phyloP scores from a whole-genome alignment of 2,797 vertebrate species.

The Lateolabrax maculatus region DNA sequence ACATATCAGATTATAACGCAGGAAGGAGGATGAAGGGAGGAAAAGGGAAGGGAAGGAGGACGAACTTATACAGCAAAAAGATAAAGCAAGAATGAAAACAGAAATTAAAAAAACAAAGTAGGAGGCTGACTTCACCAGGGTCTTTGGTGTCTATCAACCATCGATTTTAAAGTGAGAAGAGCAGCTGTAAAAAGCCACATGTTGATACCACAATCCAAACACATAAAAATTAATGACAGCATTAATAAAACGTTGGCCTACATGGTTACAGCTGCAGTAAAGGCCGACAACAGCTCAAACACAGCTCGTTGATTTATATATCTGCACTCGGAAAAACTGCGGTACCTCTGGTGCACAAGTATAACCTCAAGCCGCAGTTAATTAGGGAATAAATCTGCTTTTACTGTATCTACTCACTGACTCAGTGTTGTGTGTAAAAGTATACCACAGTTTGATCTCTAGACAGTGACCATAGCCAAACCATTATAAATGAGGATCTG shows the following conservation, averaged over 20 bases:
- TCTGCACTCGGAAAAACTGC: background rate
- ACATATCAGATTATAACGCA: background rate
- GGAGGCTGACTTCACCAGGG: background rate
- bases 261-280: constrained; percentile 36
- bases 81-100: background rate
- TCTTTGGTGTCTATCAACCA: constrained; percentile 30
- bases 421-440: background rate
- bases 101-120: constrained; percentile 11
- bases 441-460: background rate
- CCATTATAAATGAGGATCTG: background rate
- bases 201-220: constrained; percentile 40
- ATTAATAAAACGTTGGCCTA: constrained; percentile 51
- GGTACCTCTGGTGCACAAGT: background rate
- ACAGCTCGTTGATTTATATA: constrained; percentile 12
- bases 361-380: background rate
- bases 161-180: constrained; percentile 33
- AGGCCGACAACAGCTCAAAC: constrained; percentile 21
- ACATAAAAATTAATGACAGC: constrained; percentile 49
- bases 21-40: no score
- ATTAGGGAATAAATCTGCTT: constrained; percentile 35
- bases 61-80: background rate
- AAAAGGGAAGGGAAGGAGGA: background rate
- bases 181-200: constrained; percentile 22
- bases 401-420: background rate
- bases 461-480: background rate